Percentiles rank a stretch among this genome's conserved stretches.
These are phyloP conservation scores for Fregata magnificens DNA, from an alignment of 2,113 vertebrate genomes.

Conservation along the genomic window DNA sequence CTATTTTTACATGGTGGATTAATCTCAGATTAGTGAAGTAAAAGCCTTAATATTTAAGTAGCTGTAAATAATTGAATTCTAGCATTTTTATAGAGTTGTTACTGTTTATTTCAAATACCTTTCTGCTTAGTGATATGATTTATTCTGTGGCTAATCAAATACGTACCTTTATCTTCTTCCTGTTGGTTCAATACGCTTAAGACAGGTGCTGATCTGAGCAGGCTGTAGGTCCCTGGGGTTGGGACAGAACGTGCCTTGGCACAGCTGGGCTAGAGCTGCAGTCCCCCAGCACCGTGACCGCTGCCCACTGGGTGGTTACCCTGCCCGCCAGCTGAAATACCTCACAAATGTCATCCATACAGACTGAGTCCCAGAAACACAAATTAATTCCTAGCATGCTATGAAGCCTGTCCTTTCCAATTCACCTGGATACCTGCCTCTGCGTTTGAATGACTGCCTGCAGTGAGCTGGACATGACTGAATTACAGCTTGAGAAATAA, in stretches of 20 bases:
- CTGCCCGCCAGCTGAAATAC: not conserved
- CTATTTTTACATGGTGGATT: not conserved
- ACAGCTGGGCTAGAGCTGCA: not conserved
- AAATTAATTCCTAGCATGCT: not conserved
- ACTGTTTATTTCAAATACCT: not conserved
- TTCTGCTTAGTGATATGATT: not conserved
- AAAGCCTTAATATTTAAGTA: not conserved
- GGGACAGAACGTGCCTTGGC: not conserved
- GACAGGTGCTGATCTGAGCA: not conserved
- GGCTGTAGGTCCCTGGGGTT: not conserved
- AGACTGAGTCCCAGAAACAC: not conserved
- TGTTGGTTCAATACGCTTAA: not conserved
- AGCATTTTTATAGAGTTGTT: not conserved
- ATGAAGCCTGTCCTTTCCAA: not conserved
- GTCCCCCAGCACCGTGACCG: not conserved
- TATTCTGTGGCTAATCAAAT: not conserved
- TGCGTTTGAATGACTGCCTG: not conserved
- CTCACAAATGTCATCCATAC: not conserved
- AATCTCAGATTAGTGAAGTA: not conserved
- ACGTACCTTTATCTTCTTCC: not conserved
- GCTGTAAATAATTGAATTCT: not conserved
- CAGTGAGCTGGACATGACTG: not conserved
- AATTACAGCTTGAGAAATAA: not conserved
- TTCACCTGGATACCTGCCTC: not conserved
- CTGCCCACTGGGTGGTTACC: not conserved